Conservation (phyloP, 2,797 vertebrate species). For the Coregonus suidteri region DNA sequence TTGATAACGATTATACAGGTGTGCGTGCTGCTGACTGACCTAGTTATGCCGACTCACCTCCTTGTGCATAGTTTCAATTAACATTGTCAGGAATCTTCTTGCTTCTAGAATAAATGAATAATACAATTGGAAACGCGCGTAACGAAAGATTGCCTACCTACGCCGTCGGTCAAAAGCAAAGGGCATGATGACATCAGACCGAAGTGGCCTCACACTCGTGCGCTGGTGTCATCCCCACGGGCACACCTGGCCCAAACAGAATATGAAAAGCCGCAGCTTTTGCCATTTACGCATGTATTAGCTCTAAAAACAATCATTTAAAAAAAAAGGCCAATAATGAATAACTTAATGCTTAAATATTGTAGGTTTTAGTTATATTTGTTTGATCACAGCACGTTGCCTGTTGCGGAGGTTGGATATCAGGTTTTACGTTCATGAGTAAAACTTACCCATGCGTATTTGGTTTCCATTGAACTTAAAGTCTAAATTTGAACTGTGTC, state of each 20-base stretch:
- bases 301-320: no score
- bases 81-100: background rate
- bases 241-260: background rate
- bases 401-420: background rate
- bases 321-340: background rate
- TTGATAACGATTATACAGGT: background rate
- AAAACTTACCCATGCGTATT: background rate
- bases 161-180: background rate
- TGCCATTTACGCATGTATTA: background rate
- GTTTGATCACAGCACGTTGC: background rate
- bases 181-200: background rate
- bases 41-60: background rate
- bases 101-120: background rate
- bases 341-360: background rate
- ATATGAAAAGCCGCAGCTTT: background rate
- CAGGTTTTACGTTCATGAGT: constrained; percentile 4
- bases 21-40: background rate
- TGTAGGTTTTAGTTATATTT: background rate
- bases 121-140: background rate
- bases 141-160: background rate
- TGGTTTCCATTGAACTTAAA: background rate
- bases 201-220: background rate
- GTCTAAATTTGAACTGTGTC: constrained; percentile 10
- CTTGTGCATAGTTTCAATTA: background rate
- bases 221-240: background rate